Base-by-base conservation (phyloP, 2,797 vertebrate genomes). In the Balearica regulorum region DNA sequence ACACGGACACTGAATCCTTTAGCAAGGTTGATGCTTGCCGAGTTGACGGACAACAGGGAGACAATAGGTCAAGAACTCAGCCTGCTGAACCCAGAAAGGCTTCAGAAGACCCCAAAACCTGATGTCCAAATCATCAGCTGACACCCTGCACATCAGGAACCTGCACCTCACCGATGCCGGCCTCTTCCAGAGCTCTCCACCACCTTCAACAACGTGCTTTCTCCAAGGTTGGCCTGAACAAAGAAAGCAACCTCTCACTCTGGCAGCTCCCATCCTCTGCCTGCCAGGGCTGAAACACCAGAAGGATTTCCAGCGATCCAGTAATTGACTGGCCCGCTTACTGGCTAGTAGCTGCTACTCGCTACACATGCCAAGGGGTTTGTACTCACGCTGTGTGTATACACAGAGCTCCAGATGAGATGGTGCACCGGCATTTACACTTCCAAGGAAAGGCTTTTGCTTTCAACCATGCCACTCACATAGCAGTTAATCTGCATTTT, bases 281-380 rank as follows among this genome's bases (percentile, higher is more conserved):
- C 68, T 83, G 39, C 68, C 78, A 87, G 54, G 48, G 33, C 46
- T 83, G 84, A 91, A 82, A 89, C 46, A 85, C 25, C 66, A 90
- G 60, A 73, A 91, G 31, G 53, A 60, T 53, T 91, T 86, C 35
- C 82, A 85, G 62, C 16, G 65, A 72, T 5, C 35, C 82, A 85
- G 68, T 20, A 69, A 72, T 4, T 16, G 7, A 44, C 55, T 68
- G 73, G 48, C 48, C 54, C 1, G 1, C 33, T 62, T 55, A 66
- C 33, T 58, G 64, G 51, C 60, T 66, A 61, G 61, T 18, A 85
- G 64, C 54, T 85, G 29, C 71, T 70, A 25, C 48, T 37, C 28
- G 2, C 49, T 64, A 13, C 55, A 18, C 1, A 1, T 5, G 15
- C 66, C 66, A 62, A 75, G 25, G 28, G 22, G 33, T 22, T 91